A percentile compares a stretch with the other conserved stretches of the same genome.
These are phyloP conservation scores for Corydoras maculifer DNA, from an alignment of 2,113 vertebrate genomes.

Conservation along the genomic window DNA sequence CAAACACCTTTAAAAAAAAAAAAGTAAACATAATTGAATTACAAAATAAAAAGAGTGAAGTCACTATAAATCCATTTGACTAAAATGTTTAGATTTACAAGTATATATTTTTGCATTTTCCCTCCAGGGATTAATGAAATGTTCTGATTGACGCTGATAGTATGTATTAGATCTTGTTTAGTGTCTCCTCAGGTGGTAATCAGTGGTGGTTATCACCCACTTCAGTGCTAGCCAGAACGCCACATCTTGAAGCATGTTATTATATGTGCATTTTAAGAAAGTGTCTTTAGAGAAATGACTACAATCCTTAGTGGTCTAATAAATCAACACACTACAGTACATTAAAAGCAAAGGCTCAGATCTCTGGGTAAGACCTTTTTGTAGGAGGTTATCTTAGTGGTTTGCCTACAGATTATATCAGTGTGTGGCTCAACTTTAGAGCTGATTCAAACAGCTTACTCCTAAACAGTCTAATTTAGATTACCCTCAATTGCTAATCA, in stretches of 20 bases:
- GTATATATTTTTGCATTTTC: background rate
- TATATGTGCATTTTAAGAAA: conserved; percentile 36
- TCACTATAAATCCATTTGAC: conserved; percentile 26
- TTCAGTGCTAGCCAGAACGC: background rate
- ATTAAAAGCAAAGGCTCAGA: conserved; percentile 5
- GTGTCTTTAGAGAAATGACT: conserved; percentile 35
- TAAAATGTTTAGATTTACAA: conserved; percentile 15
- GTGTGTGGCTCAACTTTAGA: no score
- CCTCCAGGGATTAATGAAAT: no score
- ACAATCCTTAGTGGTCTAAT: conserved; percentile 24
- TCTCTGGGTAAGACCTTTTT: conserved; percentile 6
- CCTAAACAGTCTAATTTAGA: no score
- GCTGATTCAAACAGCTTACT: no score
- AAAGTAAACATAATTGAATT: no score
- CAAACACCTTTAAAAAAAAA: no score
- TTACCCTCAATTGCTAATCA: background rate
- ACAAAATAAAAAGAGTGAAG: background rate
- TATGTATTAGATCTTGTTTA: background rate
- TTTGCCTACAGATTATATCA: conserved; percentile 36
- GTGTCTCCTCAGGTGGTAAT: conserved; percentile 22
- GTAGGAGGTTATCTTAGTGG: conserved; percentile 30
- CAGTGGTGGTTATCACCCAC: conserved; percentile 9
- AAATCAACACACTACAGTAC: conserved; percentile 23
- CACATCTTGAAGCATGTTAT: conserved; percentile 14
- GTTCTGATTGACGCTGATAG: no score